Conservation (phyloP, 1,140 invertebrate genomes). For the Dysdera silvatica region DNA sequence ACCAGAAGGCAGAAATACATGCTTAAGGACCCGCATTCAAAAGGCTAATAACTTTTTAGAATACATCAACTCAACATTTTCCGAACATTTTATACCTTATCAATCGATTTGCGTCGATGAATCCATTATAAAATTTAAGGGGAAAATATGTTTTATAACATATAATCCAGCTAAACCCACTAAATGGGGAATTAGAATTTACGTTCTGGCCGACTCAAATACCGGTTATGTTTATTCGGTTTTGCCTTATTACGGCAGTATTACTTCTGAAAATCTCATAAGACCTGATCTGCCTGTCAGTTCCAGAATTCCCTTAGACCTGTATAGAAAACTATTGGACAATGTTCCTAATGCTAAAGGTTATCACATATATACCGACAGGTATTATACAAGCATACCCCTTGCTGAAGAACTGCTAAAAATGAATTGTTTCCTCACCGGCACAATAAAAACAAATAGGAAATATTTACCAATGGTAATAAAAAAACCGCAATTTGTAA, state of each 20-base stretch:
- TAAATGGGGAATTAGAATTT: not conserved
- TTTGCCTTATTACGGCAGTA: not conserved
- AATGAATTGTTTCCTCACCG: not conserved
- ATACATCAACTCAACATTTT: not conserved
- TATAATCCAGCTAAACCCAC: not conserved
- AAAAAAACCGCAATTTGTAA: not conserved
- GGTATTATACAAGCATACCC: not conserved
- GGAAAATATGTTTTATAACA: conserved; percentile 1
- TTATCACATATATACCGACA: not conserved
- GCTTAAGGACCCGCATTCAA: not conserved
- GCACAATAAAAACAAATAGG: not conserved
- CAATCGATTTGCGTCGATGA: not conserved
- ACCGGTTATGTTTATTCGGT: not conserved
- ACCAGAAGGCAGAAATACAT: not conserved
- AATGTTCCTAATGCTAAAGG: not conserved
- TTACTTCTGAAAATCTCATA: conserved; percentile 1
- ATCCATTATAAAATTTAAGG: conserved; percentile 1
- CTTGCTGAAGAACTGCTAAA: not conserved
- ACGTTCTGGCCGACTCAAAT: not conserved
- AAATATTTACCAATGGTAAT: not conserved
- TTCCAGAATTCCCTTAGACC: not conserved
- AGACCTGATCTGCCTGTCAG: not conserved
- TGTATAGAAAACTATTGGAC: not conserved
- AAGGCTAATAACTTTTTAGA: not conserved
- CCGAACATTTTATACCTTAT: not conserved